phyloP scores from a whole-genome alignment of 2,888 invertebrate species.

The Gastrophysa polygoni region DNA sequence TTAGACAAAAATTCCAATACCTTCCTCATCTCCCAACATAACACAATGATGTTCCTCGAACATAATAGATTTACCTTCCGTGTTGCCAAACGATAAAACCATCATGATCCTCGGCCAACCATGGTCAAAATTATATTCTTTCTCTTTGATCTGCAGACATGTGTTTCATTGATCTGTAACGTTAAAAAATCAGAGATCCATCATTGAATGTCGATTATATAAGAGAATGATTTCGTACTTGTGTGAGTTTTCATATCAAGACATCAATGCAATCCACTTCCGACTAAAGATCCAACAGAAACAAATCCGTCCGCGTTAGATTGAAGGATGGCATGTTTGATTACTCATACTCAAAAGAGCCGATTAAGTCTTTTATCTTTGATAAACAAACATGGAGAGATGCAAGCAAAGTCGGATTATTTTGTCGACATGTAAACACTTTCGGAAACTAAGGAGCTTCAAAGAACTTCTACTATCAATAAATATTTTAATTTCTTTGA shows the following conservation, averaged over 20 bases:
- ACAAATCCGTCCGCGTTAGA: conserved; percentile 23
- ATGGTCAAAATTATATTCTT: too few species aligned
- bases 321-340: conserved; percentile 52
- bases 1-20: too few species aligned
- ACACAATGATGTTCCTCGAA: too few species aligned
- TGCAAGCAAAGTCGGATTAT: conserved; percentile 48
- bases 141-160: too few species aligned
- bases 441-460: conserved; percentile 50
- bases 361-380: conserved; percentile 55
- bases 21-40: too few species aligned
- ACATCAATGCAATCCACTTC: not conserved
- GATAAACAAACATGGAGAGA: conserved; percentile 49
- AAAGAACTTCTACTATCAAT: conserved; percentile 52
- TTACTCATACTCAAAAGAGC: conserved; percentile 46
- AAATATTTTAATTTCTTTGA: conserved; percentile 55
- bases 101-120: too few species aligned
- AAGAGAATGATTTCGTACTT: not conserved
- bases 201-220: too few species aligned
- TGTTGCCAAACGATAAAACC: too few species aligned
- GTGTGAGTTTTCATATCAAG: not conserved
- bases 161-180: too few species aligned
- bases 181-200: too few species aligned
- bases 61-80: too few species aligned
- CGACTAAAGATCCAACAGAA: conserved; percentile 15
- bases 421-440: conserved; percentile 51